Base-by-base conservation (phyloP, 2,797 vertebrate species). In the Acanthurus leucopareius region DNA sequence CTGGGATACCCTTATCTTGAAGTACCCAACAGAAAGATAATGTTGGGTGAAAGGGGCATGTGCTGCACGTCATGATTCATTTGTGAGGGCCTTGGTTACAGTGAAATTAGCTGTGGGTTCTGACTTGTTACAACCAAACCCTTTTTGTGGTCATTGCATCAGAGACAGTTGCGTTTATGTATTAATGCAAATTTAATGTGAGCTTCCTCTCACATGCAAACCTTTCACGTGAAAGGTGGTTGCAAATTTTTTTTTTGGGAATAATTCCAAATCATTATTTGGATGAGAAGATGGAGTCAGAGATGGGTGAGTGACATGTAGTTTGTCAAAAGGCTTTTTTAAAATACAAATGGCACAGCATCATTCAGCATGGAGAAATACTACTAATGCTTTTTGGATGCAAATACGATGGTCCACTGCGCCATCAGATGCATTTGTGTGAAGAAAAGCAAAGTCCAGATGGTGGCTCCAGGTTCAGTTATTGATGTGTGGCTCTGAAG, bases 1-100 rank as follows among this genome's bases (percentile, higher is more conserved):
- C 89, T 77, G 81, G 90, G 75, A 86, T 79, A 77, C 84, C 81
- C 93, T 96, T 94, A 93, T 94, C 92, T 95, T 93, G 60, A 90
- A 88, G 94, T 94, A 93, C 89, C 82, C 86, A 83, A 86, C 83
- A 90, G 91, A 91, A 90, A 93, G 91, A 94, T 86, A 83, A 73
- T 49, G 45, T 16, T 57, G 66, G 51, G 59, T 25, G 60, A 75
- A 49, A 66, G 69, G 60, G 67, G 42, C 62, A 38, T 35, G 0
- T 53, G 7, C 28, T 49, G 59, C 22, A 49, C 9, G 44, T 40
- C 57, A 19, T 57, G 62, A 67, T 75, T n/a, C 22, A 48, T 56
- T 58, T 77, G 60, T 2, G 49, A 69, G 9, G 17, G 45, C 38
- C 59, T 59, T 9, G 65, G 49, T 69, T 78, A 85, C 81, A 66